Evolutionary conservation across 2,888 invertebrate species (phyloP), one percentile per base, ranked within the genome.

Genomic region (Drosophila cracens): DNA sequence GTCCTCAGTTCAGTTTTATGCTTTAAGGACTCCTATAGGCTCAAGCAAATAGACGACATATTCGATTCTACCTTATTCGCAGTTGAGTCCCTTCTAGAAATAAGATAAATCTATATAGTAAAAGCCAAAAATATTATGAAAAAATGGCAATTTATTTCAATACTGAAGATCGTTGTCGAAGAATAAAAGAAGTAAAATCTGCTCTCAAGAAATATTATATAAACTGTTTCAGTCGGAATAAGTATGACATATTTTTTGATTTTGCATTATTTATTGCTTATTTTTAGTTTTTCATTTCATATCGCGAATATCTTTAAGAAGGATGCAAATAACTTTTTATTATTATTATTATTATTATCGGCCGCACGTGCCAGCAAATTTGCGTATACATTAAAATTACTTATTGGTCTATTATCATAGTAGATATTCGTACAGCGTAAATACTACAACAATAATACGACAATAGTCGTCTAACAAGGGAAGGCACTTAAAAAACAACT

Each of bases 401-500:
- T 78, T 66, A 53, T 43, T 57, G 49, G 48, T 38, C 72, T 49
- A 53, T 61, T 58, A 73, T 52, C 61, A 46, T 52, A 48, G 11
- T 29, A 36, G 16, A 56, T 21, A 48, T 21, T 40, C 40, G 21
- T 36, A 29, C 16, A 27, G 29, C 21, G 13, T n/a, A 18, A 27
- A 36, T 31, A 49, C 13, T 18, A 10, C 38, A 31, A 18, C 53
- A 63, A 70, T 40, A 82, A 61, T 31, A 31, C 53, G 79, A 69
- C 58, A 70, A 67, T 43, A 59, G 53, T 40, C 43, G 38, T 25
- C 54, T 38, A 54, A 57, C 33, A 52, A 43, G 57, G 51, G 51
- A 18, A 61, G 52, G 57, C 61, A 75, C 56, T 79, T 68, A 61
- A 59, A 59, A 63, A 72, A 87, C 79, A 84, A 76, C 77, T 87